These are phyloP conservation scores for Lethenteron reissneri DNA, from an alignment of 2,113 vertebrate species.

Conservation along the genomic window DNA sequence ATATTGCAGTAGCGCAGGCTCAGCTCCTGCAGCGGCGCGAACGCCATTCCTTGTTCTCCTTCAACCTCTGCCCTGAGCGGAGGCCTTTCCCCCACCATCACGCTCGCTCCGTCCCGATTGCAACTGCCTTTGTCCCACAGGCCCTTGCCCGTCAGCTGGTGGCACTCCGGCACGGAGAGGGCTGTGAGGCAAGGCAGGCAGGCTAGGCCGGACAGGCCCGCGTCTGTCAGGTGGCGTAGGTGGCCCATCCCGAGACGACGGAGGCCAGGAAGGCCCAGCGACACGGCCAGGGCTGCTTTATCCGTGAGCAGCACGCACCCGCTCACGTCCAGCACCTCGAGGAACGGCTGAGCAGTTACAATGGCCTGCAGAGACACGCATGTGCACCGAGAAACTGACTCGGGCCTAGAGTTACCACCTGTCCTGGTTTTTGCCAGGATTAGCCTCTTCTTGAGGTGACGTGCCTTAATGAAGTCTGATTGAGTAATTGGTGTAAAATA, in stretches of 20 bases:
- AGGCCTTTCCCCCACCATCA: constrained; percentile 20
- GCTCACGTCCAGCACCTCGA: constrained; percentile 35
- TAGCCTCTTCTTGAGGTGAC: too few species aligned
- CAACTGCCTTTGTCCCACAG: constrained; percentile 11
- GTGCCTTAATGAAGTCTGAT: too few species aligned
- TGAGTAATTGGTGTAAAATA: too few species aligned
- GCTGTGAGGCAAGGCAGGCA: constrained; percentile 20
- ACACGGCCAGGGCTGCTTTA: constrained; percentile 22
- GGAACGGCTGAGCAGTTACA: constrained; percentile 28
- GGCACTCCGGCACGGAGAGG: constrained; percentile 37
- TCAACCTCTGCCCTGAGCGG: neutral
- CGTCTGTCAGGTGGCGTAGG: constrained; percentile 32
- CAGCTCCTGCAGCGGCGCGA: constrained; percentile 37
- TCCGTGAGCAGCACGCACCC: constrained; percentile 36
- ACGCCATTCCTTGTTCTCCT: constrained; percentile 16
- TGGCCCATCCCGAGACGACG: constrained; percentile 22
- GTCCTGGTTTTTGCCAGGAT: too few species aligned
- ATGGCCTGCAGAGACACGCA: constrained; percentile 11
- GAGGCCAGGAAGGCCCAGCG: constrained; percentile 20
- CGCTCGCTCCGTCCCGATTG: too few species aligned
- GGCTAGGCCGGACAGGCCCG: constrained; percentile 26
- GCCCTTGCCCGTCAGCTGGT: constrained; percentile 27
- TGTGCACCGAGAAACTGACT: too few species aligned
- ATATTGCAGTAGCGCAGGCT: constrained; percentile 11
- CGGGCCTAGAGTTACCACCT: too few species aligned